A percentile compares a stretch with the other conserved stretches of the same genome.
Evolutionary conservation across 2,888 invertebrate genomes (phyloP).

Genomic region (Ectemnius lituratus): DNA sequence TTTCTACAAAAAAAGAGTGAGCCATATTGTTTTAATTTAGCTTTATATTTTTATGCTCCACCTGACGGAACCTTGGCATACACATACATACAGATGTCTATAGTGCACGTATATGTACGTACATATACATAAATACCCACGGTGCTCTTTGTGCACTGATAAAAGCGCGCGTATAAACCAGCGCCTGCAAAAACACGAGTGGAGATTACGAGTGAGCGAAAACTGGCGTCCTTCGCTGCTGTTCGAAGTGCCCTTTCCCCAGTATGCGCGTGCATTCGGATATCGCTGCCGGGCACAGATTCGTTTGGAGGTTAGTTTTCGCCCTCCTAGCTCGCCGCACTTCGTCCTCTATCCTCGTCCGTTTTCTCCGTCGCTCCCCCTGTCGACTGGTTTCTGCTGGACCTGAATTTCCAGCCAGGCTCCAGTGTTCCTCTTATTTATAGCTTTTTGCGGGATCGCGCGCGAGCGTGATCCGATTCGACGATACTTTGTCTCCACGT

Average conservation of each 20-base stretch:
- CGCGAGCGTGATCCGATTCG: slow-evolving; percentile 32
- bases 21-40: too few species aligned
- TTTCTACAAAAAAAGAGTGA: too few species aligned
- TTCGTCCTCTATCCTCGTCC: neutral
- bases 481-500: slow-evolving; percentile 37
- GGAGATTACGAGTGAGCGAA: slow-evolving; percentile 8
- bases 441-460: slow-evolving; percentile 28
- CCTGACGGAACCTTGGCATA: too few species aligned
- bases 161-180: too few species aligned
- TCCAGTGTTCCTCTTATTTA: slow-evolving; percentile 27
- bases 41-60: too few species aligned
- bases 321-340: neutral
- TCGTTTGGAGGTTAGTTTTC: neutral
- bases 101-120: slow-evolving; percentile 3
- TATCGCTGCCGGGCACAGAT: neutral
- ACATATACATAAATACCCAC: slow-evolving; percentile 51
- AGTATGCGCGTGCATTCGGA: neutral
- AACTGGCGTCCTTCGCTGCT: neutral
- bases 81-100: too few species aligned
- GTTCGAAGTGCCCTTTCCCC: slow-evolving; percentile 1
- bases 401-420: neutral
- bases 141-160: too few species aligned
- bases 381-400: neutral
- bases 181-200: neutral
- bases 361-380: neutral